Evolutionary conservation across 2,888 invertebrate genomes (phyloP).

Genomic region (Drosophila quasianomalipes): DNA sequence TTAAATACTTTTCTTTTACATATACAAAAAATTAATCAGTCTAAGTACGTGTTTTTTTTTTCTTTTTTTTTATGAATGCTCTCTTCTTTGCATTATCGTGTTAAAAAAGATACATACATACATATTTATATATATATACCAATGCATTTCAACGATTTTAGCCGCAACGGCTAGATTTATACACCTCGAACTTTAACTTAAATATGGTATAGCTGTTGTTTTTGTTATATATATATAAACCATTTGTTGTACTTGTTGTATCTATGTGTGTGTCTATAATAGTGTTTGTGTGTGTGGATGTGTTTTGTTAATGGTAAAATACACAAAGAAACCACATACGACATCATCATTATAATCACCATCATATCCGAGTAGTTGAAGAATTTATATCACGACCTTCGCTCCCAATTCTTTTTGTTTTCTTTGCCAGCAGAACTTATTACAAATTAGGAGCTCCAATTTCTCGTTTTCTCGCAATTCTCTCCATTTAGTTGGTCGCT

Average conservation of each 20-base stretch:
- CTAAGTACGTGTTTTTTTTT: constrained; percentile 66
- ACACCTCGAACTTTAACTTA: constrained; percentile 52
- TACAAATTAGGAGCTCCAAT: constrained; percentile 5
- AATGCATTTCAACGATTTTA: constrained; percentile 35
- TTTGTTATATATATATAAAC: constrained; percentile 28
- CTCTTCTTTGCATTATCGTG: constrained; percentile 14
- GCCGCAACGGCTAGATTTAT: constrained; percentile 30
- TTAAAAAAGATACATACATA: constrained; percentile 24
- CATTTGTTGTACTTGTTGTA: constrained; percentile 35
- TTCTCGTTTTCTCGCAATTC: constrained; percentile 4
- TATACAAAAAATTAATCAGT: constrained; percentile 82
- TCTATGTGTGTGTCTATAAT: constrained; percentile 14
- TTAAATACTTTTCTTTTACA: constrained; percentile 52
- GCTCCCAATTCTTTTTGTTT: constrained; percentile 11
- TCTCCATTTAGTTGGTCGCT: constrained; percentile 36
- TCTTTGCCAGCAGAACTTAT: constrained; percentile 12
- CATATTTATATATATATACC: constrained; percentile 8
- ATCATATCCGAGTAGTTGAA: constrained; percentile 31
- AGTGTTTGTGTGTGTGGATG: constrained; percentile 28
- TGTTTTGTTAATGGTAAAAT: constrained; percentile 49
- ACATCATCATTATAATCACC: constrained; percentile 25
- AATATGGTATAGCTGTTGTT: constrained; percentile 39
- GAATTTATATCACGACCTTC: constrained; percentile 66
- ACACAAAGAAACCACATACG: constrained; percentile 62
- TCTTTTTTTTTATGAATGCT: constrained; percentile 10